These are phyloP conservation scores for Heliconius aoede DNA, from an alignment of 2,888 invertebrate species.

Conservation along the genomic window DNA sequence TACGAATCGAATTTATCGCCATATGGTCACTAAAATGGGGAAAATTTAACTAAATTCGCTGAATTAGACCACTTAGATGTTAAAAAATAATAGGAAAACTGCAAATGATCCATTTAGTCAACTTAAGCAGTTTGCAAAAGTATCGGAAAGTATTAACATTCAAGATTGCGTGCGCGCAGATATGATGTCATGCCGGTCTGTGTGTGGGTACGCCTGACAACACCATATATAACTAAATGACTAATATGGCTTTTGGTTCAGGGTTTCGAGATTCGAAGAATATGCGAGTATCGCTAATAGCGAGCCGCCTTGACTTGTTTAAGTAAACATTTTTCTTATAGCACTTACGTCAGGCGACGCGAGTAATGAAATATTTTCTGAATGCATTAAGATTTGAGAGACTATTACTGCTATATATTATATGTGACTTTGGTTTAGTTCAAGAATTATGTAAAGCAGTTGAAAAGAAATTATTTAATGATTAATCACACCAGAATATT, in stretches of 20 bases:
- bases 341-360: conserved; percentile 16
- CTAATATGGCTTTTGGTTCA: conserved; percentile 72
- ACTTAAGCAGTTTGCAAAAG: conserved; percentile 44
- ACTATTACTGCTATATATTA: too few relatives aligned
- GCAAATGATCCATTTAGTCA: conserved; percentile 48
- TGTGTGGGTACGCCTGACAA: conserved; percentile 60
- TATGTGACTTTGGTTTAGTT: too few relatives aligned
- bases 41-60: neutral
- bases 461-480: neutral
- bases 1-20: conserved; percentile 61
- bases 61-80: neutral
- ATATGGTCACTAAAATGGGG: conserved; percentile 59
- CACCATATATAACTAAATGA: conserved; percentile 76
- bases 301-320: conserved; percentile 40
- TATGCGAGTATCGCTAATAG: conserved; percentile 47
- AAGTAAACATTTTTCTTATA: conserved; percentile 32
- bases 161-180: conserved; percentile 56
- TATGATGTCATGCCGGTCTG: conserved; percentile 74
- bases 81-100: neutral
- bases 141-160: conserved; percentile 70
- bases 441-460: too few relatives aligned
- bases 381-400: neutral
- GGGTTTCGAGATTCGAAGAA: conserved; percentile 53
- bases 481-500: neutral
- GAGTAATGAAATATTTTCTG: neutral